Conservation (phyloP, 37 sponge, comb jelly and placozoan genomes). For the Bolinopsis microptera region DNA sequence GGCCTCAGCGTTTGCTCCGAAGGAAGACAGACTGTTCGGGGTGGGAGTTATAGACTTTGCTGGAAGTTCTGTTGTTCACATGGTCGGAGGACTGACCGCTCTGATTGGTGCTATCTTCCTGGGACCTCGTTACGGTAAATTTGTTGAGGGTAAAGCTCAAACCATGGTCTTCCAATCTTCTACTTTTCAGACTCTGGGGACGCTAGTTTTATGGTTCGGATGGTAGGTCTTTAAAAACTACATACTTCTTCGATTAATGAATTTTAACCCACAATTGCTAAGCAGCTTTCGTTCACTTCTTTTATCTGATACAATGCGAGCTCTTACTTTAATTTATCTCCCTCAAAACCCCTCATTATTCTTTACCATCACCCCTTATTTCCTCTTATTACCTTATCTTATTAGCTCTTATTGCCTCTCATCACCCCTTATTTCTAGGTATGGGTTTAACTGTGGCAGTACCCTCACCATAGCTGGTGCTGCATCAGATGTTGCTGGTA, state of each 20-base stretch:
- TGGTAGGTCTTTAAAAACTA: background rate
- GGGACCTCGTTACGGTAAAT: background rate
- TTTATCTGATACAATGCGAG: too few species aligned
- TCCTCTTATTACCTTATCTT: too few species aligned
- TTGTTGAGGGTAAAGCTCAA: background rate
- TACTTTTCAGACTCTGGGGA: background rate
- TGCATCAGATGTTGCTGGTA: constrained; percentile 18
- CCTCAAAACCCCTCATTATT: too few species aligned
- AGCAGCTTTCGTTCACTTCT: too few species aligned
- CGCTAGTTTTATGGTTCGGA: background rate
- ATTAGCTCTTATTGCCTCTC: too few species aligned
- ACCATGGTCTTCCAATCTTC: background rate
- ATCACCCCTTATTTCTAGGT: too few species aligned
- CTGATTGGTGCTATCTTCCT: background rate
- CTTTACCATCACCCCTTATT: too few species aligned
- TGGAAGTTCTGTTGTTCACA: constrained; percentile 31
- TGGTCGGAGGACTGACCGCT: constrained; percentile 34
- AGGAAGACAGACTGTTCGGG: background rate
- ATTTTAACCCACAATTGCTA: too few species aligned
- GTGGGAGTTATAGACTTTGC: constrained; percentile 18
- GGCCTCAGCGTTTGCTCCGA: background rate
- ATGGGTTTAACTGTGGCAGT: constrained; percentile 42
- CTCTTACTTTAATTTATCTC: too few species aligned
- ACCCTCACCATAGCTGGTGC: background rate
- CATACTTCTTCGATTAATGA: too few species aligned